A percentile compares a stretch with the other conserved stretches of the same genome.
Evolutionary conservation across 2,113 vertebrate species (phyloP).

Genomic region (Lipophrys pholis): DNA sequence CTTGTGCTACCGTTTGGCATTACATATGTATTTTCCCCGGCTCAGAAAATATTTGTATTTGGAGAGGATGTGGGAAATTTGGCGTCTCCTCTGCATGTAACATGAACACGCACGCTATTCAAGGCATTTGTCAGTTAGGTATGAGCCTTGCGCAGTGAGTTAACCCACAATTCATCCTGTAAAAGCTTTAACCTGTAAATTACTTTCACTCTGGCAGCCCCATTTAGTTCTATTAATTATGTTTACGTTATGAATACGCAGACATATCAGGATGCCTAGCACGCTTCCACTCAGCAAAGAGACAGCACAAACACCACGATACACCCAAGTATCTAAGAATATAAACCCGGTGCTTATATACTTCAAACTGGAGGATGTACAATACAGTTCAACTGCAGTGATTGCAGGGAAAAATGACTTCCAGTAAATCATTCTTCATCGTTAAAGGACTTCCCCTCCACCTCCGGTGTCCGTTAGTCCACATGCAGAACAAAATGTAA

Average conservation of each 20-base stretch:
- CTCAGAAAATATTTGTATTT: slow-evolving; percentile 35
- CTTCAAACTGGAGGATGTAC: background rate
- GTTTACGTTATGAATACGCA: slow-evolving; percentile 3
- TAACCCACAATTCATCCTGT: slow-evolving; percentile 35
- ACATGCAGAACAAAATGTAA: slow-evolving; percentile 58
- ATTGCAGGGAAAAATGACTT: slow-evolving; percentile 21
- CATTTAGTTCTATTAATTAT: slow-evolving; percentile 6
- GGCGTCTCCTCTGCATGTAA: slow-evolving; percentile 15
- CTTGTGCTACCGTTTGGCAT: background rate
- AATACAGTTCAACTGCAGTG: slow-evolving; percentile 1
- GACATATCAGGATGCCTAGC: background rate
- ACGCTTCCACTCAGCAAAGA: background rate
- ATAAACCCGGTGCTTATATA: background rate
- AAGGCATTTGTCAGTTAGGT: slow-evolving; percentile 36
- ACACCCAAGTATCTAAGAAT: background rate
- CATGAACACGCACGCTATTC: slow-evolving; percentile 13
- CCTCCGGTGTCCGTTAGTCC: slow-evolving; percentile 46
- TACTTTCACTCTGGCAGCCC: slow-evolving; percentile 9
- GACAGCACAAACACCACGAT: background rate
- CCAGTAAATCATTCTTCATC: slow-evolving; percentile 14
- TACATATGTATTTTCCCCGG: background rate
- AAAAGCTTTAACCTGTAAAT: slow-evolving; percentile 24
- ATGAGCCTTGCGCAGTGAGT: background rate
- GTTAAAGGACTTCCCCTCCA: slow-evolving; percentile 47
- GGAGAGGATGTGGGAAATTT: slow-evolving; percentile 24